Evolutionary conservation across 1,140 invertebrate genomes (phyloP).

Genomic region (Drosophila arawakana): DNA sequence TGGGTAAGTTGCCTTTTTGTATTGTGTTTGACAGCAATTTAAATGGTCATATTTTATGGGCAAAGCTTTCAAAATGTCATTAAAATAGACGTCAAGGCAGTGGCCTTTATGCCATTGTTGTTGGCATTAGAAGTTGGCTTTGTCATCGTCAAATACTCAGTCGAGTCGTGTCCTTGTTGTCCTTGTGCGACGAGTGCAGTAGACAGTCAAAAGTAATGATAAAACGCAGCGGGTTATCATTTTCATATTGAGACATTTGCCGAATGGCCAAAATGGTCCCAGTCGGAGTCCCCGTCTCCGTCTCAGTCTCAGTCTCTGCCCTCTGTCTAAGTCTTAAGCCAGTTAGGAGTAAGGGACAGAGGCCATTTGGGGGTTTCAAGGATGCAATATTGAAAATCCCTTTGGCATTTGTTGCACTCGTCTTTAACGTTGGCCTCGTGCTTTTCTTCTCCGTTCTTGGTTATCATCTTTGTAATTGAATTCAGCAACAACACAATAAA

Average conservation of each 20-base stretch:
- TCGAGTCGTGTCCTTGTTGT: constrained; percentile 5
- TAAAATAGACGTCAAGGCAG: constrained; percentile 70
- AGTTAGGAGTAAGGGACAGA: constrained; percentile 5
- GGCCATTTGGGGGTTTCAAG: constrained; percentile 35
- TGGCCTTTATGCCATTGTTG: constrained; percentile 17
- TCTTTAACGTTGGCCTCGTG: constrained; percentile 24
- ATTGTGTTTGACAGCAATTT: constrained; percentile 59
- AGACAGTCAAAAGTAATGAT: constrained; percentile 79
- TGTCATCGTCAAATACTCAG: constrained; percentile 28
- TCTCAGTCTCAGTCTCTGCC: not conserved
- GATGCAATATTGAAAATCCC: constrained; percentile 70
- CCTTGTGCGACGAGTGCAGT: constrained; percentile 58
- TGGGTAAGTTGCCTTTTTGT: not conserved
- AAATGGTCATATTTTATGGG: constrained; percentile 77
- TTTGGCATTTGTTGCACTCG: constrained; percentile 44
- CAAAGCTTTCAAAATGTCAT: constrained; percentile 73
- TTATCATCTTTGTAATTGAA: constrained; percentile 62
- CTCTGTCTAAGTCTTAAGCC: too few relatives aligned
- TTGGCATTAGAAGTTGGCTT: constrained; percentile 39
- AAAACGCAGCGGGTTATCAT: constrained; percentile 79
- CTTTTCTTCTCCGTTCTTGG: constrained; percentile 15
- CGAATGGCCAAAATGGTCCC: not conserved
- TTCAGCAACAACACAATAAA: constrained; percentile 78
- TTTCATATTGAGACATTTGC: constrained; percentile 81
- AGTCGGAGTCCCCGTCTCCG: constrained; percentile 10